These are phyloP conservation scores for Xiphophorus birchmanni DNA, from an alignment of 2,797 vertebrate species.

Conservation along the genomic window DNA sequence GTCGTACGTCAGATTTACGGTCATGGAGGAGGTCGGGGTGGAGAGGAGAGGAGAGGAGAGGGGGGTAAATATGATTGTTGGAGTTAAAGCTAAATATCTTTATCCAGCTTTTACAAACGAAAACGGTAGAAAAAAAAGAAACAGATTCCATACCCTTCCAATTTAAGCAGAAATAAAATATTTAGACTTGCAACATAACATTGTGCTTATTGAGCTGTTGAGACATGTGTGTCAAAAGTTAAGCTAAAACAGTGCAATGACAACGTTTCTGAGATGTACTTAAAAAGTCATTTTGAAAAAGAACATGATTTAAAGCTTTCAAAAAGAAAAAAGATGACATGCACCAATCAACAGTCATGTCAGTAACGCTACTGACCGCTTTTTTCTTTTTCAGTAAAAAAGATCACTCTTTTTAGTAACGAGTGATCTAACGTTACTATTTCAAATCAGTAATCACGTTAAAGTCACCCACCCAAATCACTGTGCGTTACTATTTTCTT, in stretches of 20 bases:
- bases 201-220: background rate
- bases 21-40: background rate
- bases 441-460: no score
- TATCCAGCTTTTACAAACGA: background rate
- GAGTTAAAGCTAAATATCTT: background rate
- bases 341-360: no score
- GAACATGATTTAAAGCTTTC: background rate
- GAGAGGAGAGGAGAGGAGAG: no score
- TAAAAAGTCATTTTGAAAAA: background rate
- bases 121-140: background rate
- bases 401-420: no score
- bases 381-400: no score
- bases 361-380: no score
- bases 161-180: background rate
- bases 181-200: no score
- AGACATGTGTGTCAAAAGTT: background rate
- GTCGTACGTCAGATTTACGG: constrained; percentile 35
- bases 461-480: no score
- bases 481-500: no score
- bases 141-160: background rate
- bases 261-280: background rate
- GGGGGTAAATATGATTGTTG: background rate
- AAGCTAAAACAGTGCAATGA: background rate
- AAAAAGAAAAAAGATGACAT: no score
- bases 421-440: no score